phyloP scores from a whole-genome alignment of 2,888 invertebrate genomes.

The Diloba caeruleocephala region DNA sequence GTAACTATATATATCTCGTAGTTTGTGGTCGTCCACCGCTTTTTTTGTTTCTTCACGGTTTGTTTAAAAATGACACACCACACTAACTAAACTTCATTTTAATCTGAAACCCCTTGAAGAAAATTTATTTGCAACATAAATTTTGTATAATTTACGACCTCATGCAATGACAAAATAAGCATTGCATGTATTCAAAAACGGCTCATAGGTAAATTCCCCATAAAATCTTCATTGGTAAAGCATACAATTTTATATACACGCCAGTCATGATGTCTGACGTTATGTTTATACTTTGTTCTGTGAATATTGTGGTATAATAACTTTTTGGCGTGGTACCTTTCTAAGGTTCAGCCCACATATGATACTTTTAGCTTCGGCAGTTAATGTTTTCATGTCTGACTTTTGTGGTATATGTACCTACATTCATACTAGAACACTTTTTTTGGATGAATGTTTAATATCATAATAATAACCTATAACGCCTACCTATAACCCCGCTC shows the following conservation, averaged over 20 bases:
- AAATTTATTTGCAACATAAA: slow-evolving; percentile 12
- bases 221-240: slow-evolving; percentile 61
- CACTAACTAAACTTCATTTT: no score
- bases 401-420: no score
- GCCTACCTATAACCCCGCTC: no score
- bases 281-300: slow-evolving; percentile 38
- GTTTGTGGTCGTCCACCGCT: no score
- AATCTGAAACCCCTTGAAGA: no score
- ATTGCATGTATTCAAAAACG: slow-evolving; percentile 44
- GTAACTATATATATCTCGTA: no score
- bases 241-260: slow-evolving; percentile 66
- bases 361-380: background rate
- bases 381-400: background rate
- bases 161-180: slow-evolving; percentile 44
- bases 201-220: slow-evolving; percentile 33
- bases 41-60: no score
- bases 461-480: no score
- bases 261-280: slow-evolving; percentile 50
- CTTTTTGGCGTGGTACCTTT: slow-evolving; percentile 34
- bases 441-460: no score
- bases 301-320: slow-evolving; percentile 41
- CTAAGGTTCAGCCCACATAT: slow-evolving; percentile 4
- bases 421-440: no score
- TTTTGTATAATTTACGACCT: slow-evolving; percentile 43
- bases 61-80: no score